phyloP scores from a whole-genome alignment of 2,113 vertebrate genomes.

The Callionymus lyra region DNA sequence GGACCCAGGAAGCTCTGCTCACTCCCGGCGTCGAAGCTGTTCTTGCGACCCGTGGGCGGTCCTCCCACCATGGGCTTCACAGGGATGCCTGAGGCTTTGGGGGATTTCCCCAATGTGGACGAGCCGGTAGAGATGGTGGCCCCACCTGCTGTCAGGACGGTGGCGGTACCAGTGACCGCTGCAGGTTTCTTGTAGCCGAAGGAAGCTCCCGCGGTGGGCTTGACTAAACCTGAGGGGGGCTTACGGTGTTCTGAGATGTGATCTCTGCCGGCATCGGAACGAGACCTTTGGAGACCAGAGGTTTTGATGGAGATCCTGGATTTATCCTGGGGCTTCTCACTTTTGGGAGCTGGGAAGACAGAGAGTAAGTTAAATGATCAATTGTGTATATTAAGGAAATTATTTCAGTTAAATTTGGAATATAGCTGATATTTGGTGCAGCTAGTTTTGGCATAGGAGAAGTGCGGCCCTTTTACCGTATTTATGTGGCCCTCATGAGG shows the following conservation, averaged over 20 bases:
- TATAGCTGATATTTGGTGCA: too few relatives aligned
- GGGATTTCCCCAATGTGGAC: constrained; percentile 81
- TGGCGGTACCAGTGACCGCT: constrained; percentile 78
- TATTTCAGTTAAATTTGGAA: too few relatives aligned
- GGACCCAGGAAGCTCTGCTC: constrained; percentile 83
- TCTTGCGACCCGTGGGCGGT: constrained; percentile 72
- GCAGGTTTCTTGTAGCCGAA: constrained; percentile 88
- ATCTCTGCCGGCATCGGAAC: constrained; percentile 87
- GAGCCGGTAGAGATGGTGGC: constrained; percentile 71
- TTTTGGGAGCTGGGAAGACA: constrained; percentile 65
- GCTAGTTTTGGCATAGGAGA: too few relatives aligned
- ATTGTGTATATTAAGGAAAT: too few relatives aligned
- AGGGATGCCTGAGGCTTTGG: constrained; percentile 87
- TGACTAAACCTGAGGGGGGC: constrained; percentile 84
- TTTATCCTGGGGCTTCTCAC: constrained; percentile 82
- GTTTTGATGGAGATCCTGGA: constrained; percentile 79
- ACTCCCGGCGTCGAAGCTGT: constrained; percentile 82
- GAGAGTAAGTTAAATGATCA: background rate
- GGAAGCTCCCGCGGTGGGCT: constrained; percentile 76
- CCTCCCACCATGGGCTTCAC: constrained; percentile 75
- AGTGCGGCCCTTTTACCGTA: too few relatives aligned
- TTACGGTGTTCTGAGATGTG: constrained; percentile 80
- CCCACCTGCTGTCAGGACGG: constrained; percentile 81
- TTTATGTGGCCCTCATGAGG: too few relatives aligned
- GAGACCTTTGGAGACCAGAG: constrained; percentile 82